Evolutionary conservation across 2,113 vertebrate species (phyloP).

Genomic region (Damaliscus lunatus): DNA sequence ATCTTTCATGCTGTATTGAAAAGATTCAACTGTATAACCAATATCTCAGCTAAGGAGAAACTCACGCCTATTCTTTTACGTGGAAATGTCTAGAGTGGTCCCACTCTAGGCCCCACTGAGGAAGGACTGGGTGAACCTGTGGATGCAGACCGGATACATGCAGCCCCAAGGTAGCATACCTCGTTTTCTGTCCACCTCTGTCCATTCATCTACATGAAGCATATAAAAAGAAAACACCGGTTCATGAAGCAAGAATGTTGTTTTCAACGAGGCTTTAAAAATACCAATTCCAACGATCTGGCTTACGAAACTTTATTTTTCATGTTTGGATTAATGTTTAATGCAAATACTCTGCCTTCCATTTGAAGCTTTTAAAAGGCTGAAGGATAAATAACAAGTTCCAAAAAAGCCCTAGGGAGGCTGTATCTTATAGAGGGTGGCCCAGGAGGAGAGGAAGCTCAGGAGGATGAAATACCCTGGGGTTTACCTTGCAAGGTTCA

Average conservation of each 20-base stretch:
- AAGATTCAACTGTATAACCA: not conserved
- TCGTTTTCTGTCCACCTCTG: conserved; percentile 96
- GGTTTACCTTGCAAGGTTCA: not conserved
- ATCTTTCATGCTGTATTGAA: not conserved
- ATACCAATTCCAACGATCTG: conserved; percentile 49
- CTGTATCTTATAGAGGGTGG: not conserved
- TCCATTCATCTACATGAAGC: conserved; percentile 94
- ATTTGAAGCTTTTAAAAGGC: conserved; percentile 1
- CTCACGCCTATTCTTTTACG: not conserved
- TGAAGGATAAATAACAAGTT: not conserved
- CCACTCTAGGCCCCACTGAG: not conserved
- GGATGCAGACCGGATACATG: conserved; percentile 74
- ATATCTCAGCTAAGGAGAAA: not conserved
- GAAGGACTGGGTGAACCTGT: conserved; percentile 58
- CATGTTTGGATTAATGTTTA: not conserved
- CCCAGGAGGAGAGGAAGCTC: not conserved
- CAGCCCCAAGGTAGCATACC: conserved; percentile 87
- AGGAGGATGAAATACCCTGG: not conserved
- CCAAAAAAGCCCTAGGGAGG: not conserved
- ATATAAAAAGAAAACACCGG: conserved; percentile 85
- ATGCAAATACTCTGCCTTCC: not conserved
- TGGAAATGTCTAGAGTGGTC: not conserved
- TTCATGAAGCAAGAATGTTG: conserved; percentile 78
- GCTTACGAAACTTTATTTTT: not conserved
- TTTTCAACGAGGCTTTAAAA: conserved; percentile 66